A percentile compares a stretch with the other conserved stretches of the same genome.
These are phyloP conservation scores for Eremophila alpestris DNA, from an alignment of 2,797 vertebrate species.

Conservation along the genomic window DNA sequence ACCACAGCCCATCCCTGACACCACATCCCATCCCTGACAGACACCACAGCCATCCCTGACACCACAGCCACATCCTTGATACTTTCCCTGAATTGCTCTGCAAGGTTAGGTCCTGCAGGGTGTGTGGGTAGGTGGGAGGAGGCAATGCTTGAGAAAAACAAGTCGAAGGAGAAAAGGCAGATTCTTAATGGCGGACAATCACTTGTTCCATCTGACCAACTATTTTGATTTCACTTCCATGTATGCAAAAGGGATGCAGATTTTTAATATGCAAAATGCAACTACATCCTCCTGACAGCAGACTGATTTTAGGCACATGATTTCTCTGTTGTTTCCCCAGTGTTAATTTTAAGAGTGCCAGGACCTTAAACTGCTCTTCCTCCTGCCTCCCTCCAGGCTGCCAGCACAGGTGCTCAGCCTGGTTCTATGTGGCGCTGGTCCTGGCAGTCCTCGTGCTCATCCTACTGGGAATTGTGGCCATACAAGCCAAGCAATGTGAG, in stretches of 20 bases:
- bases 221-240: not conserved
- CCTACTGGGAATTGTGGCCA: not conserved
- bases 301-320: not conserved
- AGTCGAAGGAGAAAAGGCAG: not conserved
- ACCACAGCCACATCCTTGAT: not conserved
- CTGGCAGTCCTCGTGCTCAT: slow-evolving; percentile 12
- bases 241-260: not conserved
- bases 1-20: not conserved
- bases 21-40: no score
- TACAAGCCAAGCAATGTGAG: slow-evolving; percentile 6
- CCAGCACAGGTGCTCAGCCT: not conserved
- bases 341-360: not conserved
- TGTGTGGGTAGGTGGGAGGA: not conserved
- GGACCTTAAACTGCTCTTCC: not conserved
- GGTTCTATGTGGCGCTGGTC: not conserved
- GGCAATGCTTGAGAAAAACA: not conserved
- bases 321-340: not conserved
- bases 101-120: not conserved
- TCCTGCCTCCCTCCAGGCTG: not conserved
- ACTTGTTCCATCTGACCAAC: not conserved
- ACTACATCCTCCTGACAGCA: not conserved
- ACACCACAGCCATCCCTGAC: no score
- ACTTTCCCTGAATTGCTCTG: not conserved
- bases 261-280: not conserved
- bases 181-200: not conserved